phyloP scores from a whole-genome alignment of 2,888 invertebrate species.

The Brachyptera risi region DNA sequence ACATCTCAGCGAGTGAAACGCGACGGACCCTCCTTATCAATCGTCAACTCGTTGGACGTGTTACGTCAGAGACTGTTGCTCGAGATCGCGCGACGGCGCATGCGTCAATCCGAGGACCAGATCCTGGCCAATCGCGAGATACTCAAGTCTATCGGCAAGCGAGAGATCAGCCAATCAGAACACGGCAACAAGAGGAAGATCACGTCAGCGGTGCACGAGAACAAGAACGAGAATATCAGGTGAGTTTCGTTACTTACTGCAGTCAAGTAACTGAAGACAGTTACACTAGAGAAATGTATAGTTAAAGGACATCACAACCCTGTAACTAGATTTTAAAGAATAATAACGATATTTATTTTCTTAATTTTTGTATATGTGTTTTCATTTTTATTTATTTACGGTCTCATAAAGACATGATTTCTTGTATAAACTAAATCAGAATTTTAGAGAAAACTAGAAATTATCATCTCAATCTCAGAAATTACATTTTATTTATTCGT shows the following conservation, averaged over 20 bases:
- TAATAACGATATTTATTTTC: no score
- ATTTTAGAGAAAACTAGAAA: no score
- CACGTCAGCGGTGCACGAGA: not conserved
- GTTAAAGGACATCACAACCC: no score
- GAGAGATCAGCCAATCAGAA: constrained; percentile 39
- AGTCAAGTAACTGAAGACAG: no score
- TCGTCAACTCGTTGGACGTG: constrained; percentile 84
- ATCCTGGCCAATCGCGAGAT: constrained; percentile 66
- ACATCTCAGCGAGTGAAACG: constrained; percentile 29
- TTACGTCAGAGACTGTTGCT: constrained; percentile 73
- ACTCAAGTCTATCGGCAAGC: constrained; percentile 73
- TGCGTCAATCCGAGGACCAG: constrained; percentile 67
- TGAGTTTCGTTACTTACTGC: not conserved
- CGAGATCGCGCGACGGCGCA: constrained; percentile 79
- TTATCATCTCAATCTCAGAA: no score
- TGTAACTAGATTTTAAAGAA: no score
- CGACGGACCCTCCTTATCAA: constrained; percentile 60
- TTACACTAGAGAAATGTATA: no score
- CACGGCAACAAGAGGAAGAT: not conserved
- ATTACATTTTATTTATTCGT: no score
- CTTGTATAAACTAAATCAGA: no score
- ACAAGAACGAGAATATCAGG: not conserved
- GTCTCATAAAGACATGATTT: no score
- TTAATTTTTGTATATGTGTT: no score
- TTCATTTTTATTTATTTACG: no score